phyloP scores from a whole-genome alignment of 2,797 vertebrate species.

The Synanceia verrucosa region DNA sequence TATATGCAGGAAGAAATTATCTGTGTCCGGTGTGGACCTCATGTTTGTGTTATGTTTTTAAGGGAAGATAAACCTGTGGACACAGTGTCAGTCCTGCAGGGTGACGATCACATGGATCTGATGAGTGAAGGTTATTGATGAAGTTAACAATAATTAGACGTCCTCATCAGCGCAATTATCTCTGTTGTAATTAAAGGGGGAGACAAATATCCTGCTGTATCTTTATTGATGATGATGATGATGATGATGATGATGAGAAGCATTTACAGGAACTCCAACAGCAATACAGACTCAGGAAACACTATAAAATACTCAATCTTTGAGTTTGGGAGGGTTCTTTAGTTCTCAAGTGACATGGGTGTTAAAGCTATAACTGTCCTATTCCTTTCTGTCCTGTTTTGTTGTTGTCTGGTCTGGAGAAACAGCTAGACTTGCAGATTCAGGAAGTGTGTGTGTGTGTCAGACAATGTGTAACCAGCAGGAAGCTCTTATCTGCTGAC shows the following conservation, averaged over 20 bases:
- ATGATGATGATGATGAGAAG: not conserved
- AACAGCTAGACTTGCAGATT: slow-evolving; percentile 42
- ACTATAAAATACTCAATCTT: not conserved
- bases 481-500: slow-evolving; percentile 78
- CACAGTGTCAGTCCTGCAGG: not conserved
- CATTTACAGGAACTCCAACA: not conserved
- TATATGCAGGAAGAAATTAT: slow-evolving; percentile 1
- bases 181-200: not conserved
- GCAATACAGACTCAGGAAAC: not conserved
- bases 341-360: not conserved
- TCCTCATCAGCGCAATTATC: slow-evolving; percentile 30
- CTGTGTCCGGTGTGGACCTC: not conserved
- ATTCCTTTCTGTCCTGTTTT: not conserved
- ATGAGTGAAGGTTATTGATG: slow-evolving; percentile 46
- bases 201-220: too few relatives aligned
- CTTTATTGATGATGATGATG: not conserved
- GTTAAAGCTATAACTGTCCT: not conserved
- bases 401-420: slow-evolving; percentile 17
- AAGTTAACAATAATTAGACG: slow-evolving; percentile 34
- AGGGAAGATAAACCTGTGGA: slow-evolving; percentile 1
- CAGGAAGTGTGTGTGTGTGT: slow-evolving; percentile 54
- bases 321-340: not conserved
- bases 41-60: slow-evolving; percentile 15
- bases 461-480: slow-evolving; percentile 76
- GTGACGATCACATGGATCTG: slow-evolving; percentile 21